Base-by-base conservation (phyloP, 2,797 vertebrate species). In the Falco biarmicus region DNA sequence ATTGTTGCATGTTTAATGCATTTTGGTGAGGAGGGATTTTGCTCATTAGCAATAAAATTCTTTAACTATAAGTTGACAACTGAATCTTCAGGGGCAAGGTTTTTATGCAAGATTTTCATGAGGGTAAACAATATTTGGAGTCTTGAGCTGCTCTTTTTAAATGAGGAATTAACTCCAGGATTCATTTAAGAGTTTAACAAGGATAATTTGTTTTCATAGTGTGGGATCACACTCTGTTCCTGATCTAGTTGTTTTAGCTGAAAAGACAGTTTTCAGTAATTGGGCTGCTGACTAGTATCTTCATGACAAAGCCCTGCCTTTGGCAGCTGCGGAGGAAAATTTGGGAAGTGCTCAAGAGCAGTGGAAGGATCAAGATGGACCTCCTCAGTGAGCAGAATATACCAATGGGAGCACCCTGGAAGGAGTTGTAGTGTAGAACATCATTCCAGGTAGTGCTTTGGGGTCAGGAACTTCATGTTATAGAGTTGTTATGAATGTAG, bases 81-180 rank as follows among this genome's bases (percentile, higher is more conserved):
- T 50, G 51, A 68, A 25, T 66, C 50, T 79, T 90, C 84, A 71
- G 76, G 14, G 73, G n/a, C 31, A 69, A 88, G 13, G 10, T 17
- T 74, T 94, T 93, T 41, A 54, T 66, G 66, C 43, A 71, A 71
- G 70, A 69, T 81, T 94, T 93, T 89, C 37, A 34, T 50, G 13
- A 90, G 15, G 15, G 10, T 57, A 63, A 93, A 91, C 41, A 95
- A 34, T 48, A 91, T 87, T 90, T 95, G 60, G 56, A 93, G 34
- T 47, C 66, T 89, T 81, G 28, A 14, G n/a, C 78, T 68, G 34
- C 7, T 81, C 45, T 60, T 90, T 78, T 86, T 19, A 89, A 84
- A 37, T 41, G 10, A 79, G 28, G 59, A 87, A 90, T 93, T 96
- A 93, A 80, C 34, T 26, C 51, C 59, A 86, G 45, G 56, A 86